Evolutionary conservation across 2,888 invertebrate species (phyloP).

Genomic region (Lepidocyrtinus sp.): DNA sequence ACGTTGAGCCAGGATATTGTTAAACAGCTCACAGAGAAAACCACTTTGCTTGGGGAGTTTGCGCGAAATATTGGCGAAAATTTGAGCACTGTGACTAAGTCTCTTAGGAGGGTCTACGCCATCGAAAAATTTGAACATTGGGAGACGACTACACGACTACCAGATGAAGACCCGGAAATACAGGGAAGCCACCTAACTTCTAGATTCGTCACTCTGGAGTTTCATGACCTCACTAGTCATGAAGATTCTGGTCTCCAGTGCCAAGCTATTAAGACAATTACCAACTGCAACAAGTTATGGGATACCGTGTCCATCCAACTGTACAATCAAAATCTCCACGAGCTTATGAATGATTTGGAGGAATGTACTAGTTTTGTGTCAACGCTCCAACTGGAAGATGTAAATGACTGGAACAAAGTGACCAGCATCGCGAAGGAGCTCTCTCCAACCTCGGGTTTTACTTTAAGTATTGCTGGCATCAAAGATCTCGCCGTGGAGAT

Average conservation of each 20-base stretch:
- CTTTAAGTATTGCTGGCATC: no score
- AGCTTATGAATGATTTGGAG: not conserved
- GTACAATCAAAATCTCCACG: not conserved
- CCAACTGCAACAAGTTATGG: not conserved
- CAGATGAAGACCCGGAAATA: not conserved
- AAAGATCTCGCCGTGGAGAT: no score
- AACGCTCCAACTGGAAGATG: not conserved
- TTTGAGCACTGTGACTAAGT: not conserved
- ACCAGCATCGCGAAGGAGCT: no score
- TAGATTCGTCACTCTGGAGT: slow-evolving; percentile 20
- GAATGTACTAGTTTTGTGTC: not conserved
- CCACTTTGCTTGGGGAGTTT: slow-evolving; percentile 32
- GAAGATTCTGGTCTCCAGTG: slow-evolving; percentile 28
- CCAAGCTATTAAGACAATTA: slow-evolving; percentile 42
- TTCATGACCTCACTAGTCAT: slow-evolving; percentile 38
- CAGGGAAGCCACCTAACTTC: not conserved
- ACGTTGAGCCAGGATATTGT: not conserved
- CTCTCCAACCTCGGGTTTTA: no score
- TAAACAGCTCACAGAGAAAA: slow-evolving; percentile 30
- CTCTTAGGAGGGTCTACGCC: slow-evolving; percentile 26
- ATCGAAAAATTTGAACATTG: not conserved
- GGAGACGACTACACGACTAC: not conserved
- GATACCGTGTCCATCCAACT: not conserved
- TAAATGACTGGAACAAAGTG: no score
- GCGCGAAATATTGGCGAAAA: slow-evolving; percentile 6